These are phyloP conservation scores for Oreochromis tanganicae DNA, from an alignment of 2,113 vertebrate species.

Conservation along the genomic window DNA sequence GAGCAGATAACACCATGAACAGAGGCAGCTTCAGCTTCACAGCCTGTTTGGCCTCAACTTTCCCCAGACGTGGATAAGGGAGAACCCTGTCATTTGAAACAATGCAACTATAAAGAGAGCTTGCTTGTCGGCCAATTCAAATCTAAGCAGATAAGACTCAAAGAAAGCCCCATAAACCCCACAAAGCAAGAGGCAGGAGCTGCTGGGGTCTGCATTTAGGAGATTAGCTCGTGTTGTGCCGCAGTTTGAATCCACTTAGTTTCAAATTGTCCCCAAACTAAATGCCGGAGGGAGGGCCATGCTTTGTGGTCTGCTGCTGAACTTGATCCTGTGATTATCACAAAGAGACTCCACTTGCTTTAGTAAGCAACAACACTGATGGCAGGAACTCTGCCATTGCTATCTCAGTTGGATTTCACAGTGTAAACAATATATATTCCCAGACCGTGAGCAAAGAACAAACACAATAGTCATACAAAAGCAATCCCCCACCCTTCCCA, in stretches of 20 bases:
- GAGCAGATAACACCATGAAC: conserved; percentile 47
- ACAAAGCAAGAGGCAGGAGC: background rate
- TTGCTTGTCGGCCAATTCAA: background rate
- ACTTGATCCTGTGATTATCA: conserved; percentile 5
- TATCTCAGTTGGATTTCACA: background rate
- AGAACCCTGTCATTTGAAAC: conserved; percentile 22
- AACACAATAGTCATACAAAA: background rate
- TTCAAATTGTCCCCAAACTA: conserved; percentile 7
- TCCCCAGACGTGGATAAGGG: conserved; percentile 12
- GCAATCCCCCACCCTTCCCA: background rate
- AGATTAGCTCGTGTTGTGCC: conserved; percentile 38
- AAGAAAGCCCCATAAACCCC: background rate
- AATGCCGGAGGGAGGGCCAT: background rate
- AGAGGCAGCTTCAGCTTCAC: conserved; percentile 27
- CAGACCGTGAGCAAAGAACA: background rate
- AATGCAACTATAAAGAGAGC: conserved; percentile 2
- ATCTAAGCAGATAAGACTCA: conserved; percentile 36
- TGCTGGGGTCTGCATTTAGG: conserved; percentile 18
- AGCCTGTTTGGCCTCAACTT: conserved; percentile 25
- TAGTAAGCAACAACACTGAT: background rate
- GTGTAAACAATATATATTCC: background rate
- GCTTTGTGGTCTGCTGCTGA: background rate
- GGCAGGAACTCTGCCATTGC: background rate
- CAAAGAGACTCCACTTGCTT: background rate
- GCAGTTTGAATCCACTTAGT: conserved; percentile 40